phyloP scores from a whole-genome alignment of 1,140 invertebrate genomes.

The Pectinophora gossypiella region DNA sequence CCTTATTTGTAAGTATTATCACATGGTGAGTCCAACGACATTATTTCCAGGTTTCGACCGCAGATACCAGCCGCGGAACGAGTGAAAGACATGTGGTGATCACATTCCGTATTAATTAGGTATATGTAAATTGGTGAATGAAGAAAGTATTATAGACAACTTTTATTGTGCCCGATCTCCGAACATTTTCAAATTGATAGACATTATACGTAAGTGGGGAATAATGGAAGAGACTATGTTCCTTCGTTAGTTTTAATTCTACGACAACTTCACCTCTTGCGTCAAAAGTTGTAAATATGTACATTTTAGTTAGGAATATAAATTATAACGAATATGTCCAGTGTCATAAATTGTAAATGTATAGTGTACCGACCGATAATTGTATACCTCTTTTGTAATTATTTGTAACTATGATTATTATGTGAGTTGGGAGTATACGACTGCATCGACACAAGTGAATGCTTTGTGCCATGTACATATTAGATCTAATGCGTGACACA shows the following conservation, averaged over 20 bases:
- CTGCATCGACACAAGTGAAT: conserved; percentile 54
- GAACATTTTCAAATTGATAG: background rate
- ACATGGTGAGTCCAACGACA: too few relatives aligned
- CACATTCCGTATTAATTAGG: background rate
- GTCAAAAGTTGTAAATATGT: conserved; percentile 59
- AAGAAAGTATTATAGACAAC: background rate
- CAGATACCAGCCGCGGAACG: conserved; percentile 57
- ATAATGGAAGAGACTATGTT: too few relatives aligned
- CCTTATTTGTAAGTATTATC: too few relatives aligned
- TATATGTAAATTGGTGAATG: background rate
- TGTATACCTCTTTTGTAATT: conserved; percentile 17
- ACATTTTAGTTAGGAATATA: conserved; percentile 39
- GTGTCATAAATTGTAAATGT: conserved; percentile 52
- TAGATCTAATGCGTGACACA: background rate
- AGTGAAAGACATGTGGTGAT: conserved; percentile 69
- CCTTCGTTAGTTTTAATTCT: too few relatives aligned
- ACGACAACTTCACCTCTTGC: background rate
- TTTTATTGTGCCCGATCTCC: conserved; percentile 2
- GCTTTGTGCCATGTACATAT: conserved; percentile 60
- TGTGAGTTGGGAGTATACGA: conserved; percentile 4
- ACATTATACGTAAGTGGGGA: background rate
- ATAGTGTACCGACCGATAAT: background rate
- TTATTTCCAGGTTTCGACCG: conserved; percentile 50
- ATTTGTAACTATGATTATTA: background rate
- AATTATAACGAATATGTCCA: conserved; percentile 42